A percentile compares a stretch with the other conserved stretches of the same genome.
Conservation (phyloP, 2,113 vertebrate species). For the Syngnathoides biaculeatus region DNA sequence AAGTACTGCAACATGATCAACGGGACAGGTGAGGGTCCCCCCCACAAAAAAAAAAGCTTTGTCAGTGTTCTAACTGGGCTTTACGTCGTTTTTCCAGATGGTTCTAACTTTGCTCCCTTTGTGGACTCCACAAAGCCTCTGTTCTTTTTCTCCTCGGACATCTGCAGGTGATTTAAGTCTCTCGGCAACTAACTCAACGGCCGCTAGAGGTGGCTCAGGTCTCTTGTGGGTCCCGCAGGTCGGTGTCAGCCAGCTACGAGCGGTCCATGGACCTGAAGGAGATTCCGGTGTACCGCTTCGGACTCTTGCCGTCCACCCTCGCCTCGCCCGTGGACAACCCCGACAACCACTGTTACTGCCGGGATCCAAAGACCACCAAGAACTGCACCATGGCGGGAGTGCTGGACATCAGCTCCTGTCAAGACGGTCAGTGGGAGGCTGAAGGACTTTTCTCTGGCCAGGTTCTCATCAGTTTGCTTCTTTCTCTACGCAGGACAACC, state of each 20-base stretch:
- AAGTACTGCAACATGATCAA: constrained; percentile 86
- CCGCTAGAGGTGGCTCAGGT: constrained; percentile 56
- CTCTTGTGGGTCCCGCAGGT: constrained; percentile 66
- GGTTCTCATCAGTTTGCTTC: neutral
- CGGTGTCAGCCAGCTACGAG: constrained; percentile 78
- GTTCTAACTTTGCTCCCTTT: constrained; percentile 86
- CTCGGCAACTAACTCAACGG: neutral
- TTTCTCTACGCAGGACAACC: constrained; percentile 72
- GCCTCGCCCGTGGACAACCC: constrained; percentile 76
- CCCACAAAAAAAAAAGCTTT: neutral
- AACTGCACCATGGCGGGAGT: constrained; percentile 83
- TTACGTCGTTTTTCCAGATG: constrained; percentile 73
- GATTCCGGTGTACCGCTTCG: constrained; percentile 83
- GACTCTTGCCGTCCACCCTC: constrained; percentile 75
- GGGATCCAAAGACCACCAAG: constrained; percentile 41
- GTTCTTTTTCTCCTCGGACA: constrained; percentile 89
- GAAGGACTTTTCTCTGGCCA: neutral
- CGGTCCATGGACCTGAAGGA: constrained; percentile 72
- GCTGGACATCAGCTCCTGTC: constrained; percentile 80
- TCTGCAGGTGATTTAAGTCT: constrained; percentile 82
- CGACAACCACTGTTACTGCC: constrained; percentile 87
- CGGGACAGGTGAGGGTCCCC: constrained; percentile 86
- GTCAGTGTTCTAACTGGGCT: neutral
- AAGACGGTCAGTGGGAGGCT: constrained; percentile 64
- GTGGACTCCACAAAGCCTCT: constrained; percentile 73